Evolutionary conservation across 2,888 invertebrate species (phyloP).

Genomic region (Dysmachus trigonus): DNA sequence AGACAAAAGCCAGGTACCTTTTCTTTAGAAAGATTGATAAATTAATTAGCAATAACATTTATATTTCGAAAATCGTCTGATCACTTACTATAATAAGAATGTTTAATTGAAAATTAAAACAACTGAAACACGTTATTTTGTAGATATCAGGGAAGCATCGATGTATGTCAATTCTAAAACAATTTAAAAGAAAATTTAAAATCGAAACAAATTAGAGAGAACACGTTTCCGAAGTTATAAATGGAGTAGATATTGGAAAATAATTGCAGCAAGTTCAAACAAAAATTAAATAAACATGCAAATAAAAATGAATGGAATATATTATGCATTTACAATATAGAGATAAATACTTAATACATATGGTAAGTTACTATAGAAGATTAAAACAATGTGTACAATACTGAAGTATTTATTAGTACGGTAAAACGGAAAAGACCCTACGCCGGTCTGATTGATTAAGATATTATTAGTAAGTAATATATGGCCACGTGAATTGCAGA

Average conservation of each 20-base stretch:
- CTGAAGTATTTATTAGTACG: slow-evolving; percentile 2
- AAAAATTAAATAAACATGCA: slow-evolving; percentile 36
- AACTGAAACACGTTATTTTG: background rate
- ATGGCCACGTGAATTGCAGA: slow-evolving; percentile 48
- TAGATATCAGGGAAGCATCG: slow-evolving; percentile 15
- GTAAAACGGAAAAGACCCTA: background rate
- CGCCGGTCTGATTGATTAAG: background rate
- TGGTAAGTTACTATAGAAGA: slow-evolving; percentile 16
- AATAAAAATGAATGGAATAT: slow-evolving; percentile 26
- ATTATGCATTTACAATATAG: slow-evolving; percentile 39
- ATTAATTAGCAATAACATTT: background rate
- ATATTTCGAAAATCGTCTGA: background rate
- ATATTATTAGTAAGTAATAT: slow-evolving; percentile 5
- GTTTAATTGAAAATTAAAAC: background rate
- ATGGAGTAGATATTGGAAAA: slow-evolving; percentile 17
- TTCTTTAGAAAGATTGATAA: background rate
- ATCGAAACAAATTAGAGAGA: background rate
- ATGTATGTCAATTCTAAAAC: background rate
- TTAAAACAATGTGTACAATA: slow-evolving; percentile 19
- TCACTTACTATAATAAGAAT: background rate
- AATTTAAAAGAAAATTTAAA: background rate
- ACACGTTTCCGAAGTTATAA: background rate
- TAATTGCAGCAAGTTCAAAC: slow-evolving; percentile 29
- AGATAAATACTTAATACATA: slow-evolving; percentile 26
- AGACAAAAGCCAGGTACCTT: background rate